These are phyloP conservation scores for Watsonalla binaria DNA, from an alignment of 2,888 invertebrate species.

Conservation along the genomic window DNA sequence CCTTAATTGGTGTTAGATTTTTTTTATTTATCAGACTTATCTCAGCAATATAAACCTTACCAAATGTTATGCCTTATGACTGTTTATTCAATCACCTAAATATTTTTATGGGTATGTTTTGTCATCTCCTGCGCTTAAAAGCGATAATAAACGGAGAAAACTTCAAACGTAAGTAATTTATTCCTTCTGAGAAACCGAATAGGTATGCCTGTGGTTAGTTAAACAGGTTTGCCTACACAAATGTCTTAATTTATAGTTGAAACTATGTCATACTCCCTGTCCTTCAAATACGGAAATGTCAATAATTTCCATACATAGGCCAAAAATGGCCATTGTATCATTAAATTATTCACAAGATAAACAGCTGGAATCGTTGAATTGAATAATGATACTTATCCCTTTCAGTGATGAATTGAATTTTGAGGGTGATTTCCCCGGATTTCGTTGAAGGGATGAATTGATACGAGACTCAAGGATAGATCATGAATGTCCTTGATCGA, in stretches of 20 bases:
- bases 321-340: background rate
- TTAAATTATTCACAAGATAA: constrained; percentile 1
- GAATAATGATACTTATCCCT: background rate
- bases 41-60: too few relatives aligned
- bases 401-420: background rate
- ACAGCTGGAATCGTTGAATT: background rate
- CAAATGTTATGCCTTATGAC: too few relatives aligned
- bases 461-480: background rate
- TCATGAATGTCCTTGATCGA: background rate
- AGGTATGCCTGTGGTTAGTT: constrained; percentile 1
- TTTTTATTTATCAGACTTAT: too few relatives aligned
- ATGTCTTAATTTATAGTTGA: constrained; percentile 15
- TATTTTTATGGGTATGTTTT: too few relatives aligned
- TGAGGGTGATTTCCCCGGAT: background rate
- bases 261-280: background rate
- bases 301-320: background rate
- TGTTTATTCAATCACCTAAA: too few relatives aligned
- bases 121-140: background rate
- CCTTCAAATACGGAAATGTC: background rate
- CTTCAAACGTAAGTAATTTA: background rate
- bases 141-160: background rate
- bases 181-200: constrained; percentile 4
- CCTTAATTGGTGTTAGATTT: too few relatives aligned
- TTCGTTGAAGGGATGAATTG: background rate
- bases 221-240: constrained; percentile 34